Percentiles rank a stretch among this genome's conserved stretches.
phyloP scores from a whole-genome alignment of 2,113 vertebrate species.

The Dolichallabes microphthalmus region DNA sequence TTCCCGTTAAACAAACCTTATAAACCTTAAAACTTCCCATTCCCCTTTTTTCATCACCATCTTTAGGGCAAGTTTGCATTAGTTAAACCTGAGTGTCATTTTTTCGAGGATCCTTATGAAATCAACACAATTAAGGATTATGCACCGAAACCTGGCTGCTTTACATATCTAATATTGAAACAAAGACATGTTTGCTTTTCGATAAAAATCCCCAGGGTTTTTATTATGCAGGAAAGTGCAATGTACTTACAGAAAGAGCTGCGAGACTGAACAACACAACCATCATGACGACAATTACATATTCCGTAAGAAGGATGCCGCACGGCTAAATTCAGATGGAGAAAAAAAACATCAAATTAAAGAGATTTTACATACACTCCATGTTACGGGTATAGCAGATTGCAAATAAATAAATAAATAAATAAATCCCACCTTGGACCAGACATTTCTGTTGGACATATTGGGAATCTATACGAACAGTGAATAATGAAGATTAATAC shows the following conservation, averaged over 20 bases:
- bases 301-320: background rate
- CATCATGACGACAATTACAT: accelerated
- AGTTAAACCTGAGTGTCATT: background rate
- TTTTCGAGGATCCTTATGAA: background rate
- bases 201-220: background rate
- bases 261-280: background rate
- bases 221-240: background rate
- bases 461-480: background rate
- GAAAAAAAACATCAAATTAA: background rate
- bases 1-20: background rate
- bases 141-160: background rate
- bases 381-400: background rate
- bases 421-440: background rate
- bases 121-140: background rate
- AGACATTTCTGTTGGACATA: background rate
- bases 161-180: background rate
- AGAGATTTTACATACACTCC: background rate
- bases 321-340: background rate
- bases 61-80: background rate
- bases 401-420: background rate
- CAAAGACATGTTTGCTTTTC: background rate
- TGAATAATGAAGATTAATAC: background rate
- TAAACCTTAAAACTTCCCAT: background rate
- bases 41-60: background rate
- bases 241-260: constrained; percentile 18